Evolutionary conservation across 2,113 vertebrate genomes (phyloP), one percentile per base, ranked within the genome.

Genomic region (Solea senegalensis): DNA sequence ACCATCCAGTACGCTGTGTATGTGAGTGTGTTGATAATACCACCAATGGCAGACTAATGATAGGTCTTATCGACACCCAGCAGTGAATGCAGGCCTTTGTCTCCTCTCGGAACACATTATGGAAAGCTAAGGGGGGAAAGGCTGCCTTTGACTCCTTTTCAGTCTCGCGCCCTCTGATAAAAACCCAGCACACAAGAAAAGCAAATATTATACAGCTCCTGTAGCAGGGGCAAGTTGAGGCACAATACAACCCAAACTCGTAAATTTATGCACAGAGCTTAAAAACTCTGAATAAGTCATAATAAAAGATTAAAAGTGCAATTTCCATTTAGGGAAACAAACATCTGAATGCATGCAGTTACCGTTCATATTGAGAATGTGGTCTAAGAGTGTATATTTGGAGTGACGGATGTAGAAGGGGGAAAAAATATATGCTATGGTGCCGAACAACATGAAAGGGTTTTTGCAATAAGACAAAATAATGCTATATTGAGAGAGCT

Each of bases 1-100:
- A 83, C 79, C 53, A 61, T 41, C 55, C 74, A 78, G 78, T 74
- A 84, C 70, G 65, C 58, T 54, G 46, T 71, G 49, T 43, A 21
- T 8, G 40, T 43, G 40, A 15, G 34, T 43, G 83, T 82, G 85
- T 77, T 63, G 68, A 85, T 86, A 86, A 88, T 86, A 86, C 87
- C 84, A 82, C 88, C 86, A 90, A 88, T 86, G 84, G 89, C 83
- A 89, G 87, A 82, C 87, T 91, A 89, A 88, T 86, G 89, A 90
- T 90, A 87, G 88, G 89, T 88, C 85, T 91, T 93, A 91, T 92
- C 87, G 77, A 91, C 88, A 89, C 85, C 84, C 86, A 87, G 79
- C 90, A 91, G 89, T 92, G 88, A 93, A 89, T 88, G 81, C 60
- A 11, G 74, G 84, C 87, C 88, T 93, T 90, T 92, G 90, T 92